phyloP scores from a whole-genome alignment of 2,113 vertebrate genomes.

The Pycnonotus jocosus region DNA sequence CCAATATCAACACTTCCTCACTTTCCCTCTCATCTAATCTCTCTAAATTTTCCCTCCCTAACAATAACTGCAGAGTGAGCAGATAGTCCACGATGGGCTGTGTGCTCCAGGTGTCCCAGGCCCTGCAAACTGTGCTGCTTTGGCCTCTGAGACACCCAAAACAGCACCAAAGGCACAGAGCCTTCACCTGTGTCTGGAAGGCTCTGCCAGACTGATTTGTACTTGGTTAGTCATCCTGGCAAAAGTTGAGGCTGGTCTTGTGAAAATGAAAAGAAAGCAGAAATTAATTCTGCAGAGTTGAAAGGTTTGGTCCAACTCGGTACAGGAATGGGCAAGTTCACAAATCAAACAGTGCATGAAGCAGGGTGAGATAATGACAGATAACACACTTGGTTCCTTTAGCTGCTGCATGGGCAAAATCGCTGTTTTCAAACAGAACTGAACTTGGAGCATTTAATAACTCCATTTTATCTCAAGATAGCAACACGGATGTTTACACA shows the following conservation, averaged over 20 bases:
- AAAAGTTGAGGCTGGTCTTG: neutral
- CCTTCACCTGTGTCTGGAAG: neutral
- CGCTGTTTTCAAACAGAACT: neutral
- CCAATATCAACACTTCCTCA: neutral
- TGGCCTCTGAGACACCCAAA: neutral
- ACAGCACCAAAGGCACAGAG: neutral
- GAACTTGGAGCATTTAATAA: neutral
- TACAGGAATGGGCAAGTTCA: neutral
- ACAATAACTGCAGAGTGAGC: neutral
- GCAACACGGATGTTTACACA: neutral
- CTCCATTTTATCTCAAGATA: neutral
- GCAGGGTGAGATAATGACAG: neutral
- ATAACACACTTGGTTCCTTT: neutral
- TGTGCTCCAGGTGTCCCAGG: neutral
- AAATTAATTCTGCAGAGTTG: neutral
- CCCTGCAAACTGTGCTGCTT: neutral
- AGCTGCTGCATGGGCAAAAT: neutral
- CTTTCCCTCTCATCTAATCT: neutral
- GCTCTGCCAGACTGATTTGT: neutral
- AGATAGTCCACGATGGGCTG: neutral
- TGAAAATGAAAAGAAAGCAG: neutral
- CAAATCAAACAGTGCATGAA: neutral
- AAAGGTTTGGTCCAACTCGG: neutral
- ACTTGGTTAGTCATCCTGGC: neutral
- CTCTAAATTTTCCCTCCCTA: neutral